phyloP scores from a whole-genome alignment of 2,888 invertebrate genomes.

The Thalpophila matura region DNA sequence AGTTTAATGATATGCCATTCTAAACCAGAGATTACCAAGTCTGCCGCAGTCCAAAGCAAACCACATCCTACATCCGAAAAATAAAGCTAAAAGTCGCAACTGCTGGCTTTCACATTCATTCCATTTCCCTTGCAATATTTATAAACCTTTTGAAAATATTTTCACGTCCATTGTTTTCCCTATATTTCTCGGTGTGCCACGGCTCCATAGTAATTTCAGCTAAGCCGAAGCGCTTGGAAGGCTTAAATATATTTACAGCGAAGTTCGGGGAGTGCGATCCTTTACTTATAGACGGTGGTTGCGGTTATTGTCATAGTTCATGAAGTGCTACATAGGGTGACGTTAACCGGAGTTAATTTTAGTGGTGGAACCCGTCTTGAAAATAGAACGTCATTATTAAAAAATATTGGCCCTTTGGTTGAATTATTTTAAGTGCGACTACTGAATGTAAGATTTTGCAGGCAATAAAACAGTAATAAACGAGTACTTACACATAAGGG shows the following conservation, averaged over 20 bases:
- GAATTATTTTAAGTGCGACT: no score
- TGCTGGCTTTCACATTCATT: conserved; percentile 14
- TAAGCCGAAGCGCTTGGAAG: conserved; percentile 62
- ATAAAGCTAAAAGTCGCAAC: conserved; percentile 8
- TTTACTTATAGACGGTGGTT: conserved; percentile 56
- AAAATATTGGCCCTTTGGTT: no score
- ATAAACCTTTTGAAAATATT: conserved; percentile 47
- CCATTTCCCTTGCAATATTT: conserved; percentile 21
- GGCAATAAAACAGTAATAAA: no score
- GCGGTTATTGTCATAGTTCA: conserved; percentile 54
- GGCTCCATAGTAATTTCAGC: conserved; percentile 60
- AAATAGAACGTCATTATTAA: no score
- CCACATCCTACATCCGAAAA: conserved; percentile 2
- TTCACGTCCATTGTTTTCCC: conserved; percentile 25
- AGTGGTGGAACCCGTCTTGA: not conserved
- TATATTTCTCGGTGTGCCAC: conserved; percentile 46
- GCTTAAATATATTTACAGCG: conserved; percentile 69
- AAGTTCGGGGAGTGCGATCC: conserved; percentile 57
- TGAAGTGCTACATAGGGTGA: conserved; percentile 34
- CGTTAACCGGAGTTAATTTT: conserved; percentile 19
- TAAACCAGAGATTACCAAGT: not conserved
- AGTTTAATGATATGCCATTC: no score
- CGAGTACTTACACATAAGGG: no score
- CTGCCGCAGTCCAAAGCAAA: not conserved
- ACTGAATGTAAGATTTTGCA: no score